Evolutionary conservation across 2,797 vertebrate species (phyloP).

Genomic region (Alcedo quadribrachys): DNA sequence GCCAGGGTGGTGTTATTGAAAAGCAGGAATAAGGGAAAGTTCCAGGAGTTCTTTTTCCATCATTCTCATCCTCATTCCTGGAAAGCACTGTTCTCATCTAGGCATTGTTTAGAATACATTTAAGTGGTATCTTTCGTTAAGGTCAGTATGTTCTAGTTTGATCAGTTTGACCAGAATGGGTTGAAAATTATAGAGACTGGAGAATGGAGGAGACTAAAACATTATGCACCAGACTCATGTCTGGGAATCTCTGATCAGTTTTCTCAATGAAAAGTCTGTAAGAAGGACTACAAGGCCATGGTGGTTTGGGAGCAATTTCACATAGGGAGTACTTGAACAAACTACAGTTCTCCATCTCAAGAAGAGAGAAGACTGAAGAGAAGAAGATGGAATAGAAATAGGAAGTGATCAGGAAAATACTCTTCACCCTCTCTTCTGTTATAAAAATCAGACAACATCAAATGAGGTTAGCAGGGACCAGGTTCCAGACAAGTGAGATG

Average conservation of each 20-base stretch:
- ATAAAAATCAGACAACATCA: neutral
- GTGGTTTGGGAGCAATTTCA: neutral
- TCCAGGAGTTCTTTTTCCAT: neutral
- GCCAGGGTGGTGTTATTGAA: rapidly evolving
- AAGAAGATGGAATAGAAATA: neutral
- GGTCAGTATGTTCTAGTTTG: neutral
- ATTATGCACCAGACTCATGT: rapidly evolving
- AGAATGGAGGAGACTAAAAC: neutral
- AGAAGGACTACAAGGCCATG: neutral
- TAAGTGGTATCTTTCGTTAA: neutral
- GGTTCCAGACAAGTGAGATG: neutral
- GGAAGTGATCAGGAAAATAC: neutral
- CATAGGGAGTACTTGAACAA: neutral
- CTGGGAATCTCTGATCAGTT: neutral
- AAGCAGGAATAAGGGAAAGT: neutral
- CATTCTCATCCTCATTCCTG: neutral
- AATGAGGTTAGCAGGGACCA: neutral
- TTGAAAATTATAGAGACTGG: neutral
- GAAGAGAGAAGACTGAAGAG: neutral
- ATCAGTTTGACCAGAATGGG: neutral
- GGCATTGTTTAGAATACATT: neutral
- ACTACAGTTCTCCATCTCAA: neutral
- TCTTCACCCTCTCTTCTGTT: neutral
- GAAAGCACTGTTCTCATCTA: neutral
- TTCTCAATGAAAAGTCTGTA: neutral